Evolutionary conservation across 2,888 invertebrate genomes (phyloP).

Genomic region (Hermodice carunculata): DNA sequence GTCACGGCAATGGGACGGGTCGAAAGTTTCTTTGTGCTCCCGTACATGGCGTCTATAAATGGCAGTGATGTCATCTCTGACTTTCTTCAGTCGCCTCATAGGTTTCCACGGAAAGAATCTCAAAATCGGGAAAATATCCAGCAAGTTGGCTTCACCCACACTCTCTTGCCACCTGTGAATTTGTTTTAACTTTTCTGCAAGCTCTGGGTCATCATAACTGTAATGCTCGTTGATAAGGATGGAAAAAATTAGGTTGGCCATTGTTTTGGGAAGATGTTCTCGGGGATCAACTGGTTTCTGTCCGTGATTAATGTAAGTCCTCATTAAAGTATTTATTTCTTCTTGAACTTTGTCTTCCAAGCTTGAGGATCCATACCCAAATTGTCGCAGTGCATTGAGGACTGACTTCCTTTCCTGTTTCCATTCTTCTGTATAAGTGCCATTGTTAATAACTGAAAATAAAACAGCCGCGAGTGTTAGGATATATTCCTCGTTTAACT

Average conservation of each 20-base stretch:
- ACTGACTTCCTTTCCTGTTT: constrained; percentile 1
- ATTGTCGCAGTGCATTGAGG: constrained; percentile 5
- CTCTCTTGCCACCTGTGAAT: constrained; percentile 9
- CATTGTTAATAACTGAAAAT: constrained; percentile 11
- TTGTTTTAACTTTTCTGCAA: neutral
- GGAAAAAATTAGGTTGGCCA: constrained; percentile 16
- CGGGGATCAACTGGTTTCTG: neutral
- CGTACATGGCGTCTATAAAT: constrained; percentile 7
- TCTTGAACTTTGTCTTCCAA: constrained; percentile 1
- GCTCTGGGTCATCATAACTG: constrained; percentile 5
- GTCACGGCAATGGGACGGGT: neutral
- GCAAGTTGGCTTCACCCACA: constrained; percentile 9
- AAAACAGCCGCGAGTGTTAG: no score
- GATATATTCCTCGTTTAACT: no score
- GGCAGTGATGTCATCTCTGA: neutral
- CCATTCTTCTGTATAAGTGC: constrained; percentile 14
- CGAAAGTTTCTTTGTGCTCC: constrained; percentile 10
- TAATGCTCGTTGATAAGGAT: constrained; percentile 16
- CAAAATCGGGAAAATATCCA: constrained; percentile 13
- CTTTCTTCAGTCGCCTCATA: neutral
- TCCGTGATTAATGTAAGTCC: neutral
- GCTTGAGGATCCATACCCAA: constrained; percentile 6
- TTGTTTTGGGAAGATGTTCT: constrained; percentile 4
- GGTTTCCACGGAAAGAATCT: constrained; percentile 16
- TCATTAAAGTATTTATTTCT: neutral